Evolutionary conservation across 2,797 vertebrate species (phyloP).

Genomic region (Brachymystax lenok): DNA sequence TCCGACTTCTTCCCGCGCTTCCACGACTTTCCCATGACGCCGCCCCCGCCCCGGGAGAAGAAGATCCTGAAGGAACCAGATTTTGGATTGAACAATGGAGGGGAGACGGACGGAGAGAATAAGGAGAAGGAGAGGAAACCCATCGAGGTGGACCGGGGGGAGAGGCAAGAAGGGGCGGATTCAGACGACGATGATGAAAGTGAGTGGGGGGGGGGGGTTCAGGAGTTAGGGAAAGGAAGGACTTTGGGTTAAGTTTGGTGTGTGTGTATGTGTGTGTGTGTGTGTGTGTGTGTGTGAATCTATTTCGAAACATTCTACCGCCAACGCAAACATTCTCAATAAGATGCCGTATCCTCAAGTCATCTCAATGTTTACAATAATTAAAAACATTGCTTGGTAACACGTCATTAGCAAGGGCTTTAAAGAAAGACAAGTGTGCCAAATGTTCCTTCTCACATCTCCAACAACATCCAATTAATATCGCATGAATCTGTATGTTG

Average conservation of each 20-base stretch:
- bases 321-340: background rate
- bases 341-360: background rate
- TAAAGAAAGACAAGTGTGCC: too few species aligned
- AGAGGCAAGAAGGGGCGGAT: conserved; percentile 68
- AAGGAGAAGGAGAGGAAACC: conserved; percentile 61
- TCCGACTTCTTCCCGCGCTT: conserved; percentile 89
- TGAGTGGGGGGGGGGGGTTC: conserved; percentile 58
- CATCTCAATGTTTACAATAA: background rate
- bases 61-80: conserved; percentile 74
- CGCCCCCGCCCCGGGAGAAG: conserved; percentile 77
- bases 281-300: background rate
- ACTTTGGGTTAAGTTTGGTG: background rate
- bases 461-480: background rate
- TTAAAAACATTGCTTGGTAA: background rate
- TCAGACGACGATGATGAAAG: conserved; percentile 82
- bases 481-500: background rate
- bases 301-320: background rate
- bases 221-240: background rate
- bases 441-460: background rate
- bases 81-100: conserved; percentile 52
- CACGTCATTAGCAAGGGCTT: too few species aligned
- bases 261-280: background rate
- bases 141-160: conserved; percentile 57
- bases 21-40: conserved; percentile 79
- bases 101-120: conserved; percentile 61